phyloP scores from a whole-genome alignment of 2,797 vertebrate species.

The Cyclura pinguis region DNA sequence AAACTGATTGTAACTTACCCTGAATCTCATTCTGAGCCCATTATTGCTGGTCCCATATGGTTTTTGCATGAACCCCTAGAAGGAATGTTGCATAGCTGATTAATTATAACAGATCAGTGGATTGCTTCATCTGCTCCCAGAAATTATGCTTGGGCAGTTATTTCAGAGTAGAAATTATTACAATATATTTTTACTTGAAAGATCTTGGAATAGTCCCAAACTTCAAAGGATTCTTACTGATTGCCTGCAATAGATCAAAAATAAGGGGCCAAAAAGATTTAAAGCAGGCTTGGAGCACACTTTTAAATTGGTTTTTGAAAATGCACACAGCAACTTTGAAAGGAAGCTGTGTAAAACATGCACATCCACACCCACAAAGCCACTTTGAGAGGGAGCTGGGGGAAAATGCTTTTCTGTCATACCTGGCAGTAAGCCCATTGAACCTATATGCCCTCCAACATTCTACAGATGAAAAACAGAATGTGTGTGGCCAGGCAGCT shows the following conservation, averaged over 20 bases:
- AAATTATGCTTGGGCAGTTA: neutral
- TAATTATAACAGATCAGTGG: neutral
- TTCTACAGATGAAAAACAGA: too few species aligned
- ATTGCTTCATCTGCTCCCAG: neutral
- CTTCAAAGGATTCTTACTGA: neutral
- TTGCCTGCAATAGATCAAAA: slow-evolving; percentile 13
- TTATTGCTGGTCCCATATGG: neutral
- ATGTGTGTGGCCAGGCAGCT: too few species aligned
- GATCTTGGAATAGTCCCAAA: neutral
- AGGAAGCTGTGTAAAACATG: neutral
- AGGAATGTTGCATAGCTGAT: neutral
- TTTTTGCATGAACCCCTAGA: neutral
- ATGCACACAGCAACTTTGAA: neutral
- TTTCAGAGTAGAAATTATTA: neutral
- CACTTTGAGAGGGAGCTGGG: neutral
- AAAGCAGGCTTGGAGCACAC: slow-evolving; percentile 20
- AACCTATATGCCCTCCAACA: too few species aligned
- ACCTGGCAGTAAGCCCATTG: neutral
- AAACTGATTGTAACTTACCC: neutral
- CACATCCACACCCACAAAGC: neutral
- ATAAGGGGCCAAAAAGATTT: slow-evolving; percentile 21
- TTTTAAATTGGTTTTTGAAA: slow-evolving; percentile 24
- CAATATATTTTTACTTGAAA: neutral
- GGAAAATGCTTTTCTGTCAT: neutral
- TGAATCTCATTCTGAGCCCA: neutral